Percentiles rank a stretch among this genome's conserved stretches.
phyloP scores from a whole-genome alignment of 2,888 invertebrate species.

The Macrosoma leucophasiata region DNA sequence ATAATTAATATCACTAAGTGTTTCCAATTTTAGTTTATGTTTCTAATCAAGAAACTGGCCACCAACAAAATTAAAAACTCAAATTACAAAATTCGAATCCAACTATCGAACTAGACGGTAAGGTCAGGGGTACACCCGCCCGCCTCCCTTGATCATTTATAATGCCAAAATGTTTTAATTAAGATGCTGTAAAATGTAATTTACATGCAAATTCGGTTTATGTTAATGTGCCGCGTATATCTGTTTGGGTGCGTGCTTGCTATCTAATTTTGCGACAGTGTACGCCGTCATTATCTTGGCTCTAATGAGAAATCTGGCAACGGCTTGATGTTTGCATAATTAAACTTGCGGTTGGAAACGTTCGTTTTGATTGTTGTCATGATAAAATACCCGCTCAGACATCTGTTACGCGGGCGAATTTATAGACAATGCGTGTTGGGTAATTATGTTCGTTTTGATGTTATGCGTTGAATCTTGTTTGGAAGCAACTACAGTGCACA shows the following conservation, averaged over 20 bases:
- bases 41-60: constrained; percentile 7
- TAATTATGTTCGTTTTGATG: no score
- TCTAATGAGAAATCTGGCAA: constrained; percentile 76
- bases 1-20: no score
- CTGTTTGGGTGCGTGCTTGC: constrained; percentile 75
- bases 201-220: constrained; percentile 78
- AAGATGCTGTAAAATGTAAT: constrained; percentile 78
- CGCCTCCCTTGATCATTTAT: constrained; percentile 72
- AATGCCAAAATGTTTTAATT: constrained; percentile 78
- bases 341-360: constrained; percentile 66
- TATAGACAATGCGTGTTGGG: no score
- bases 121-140: constrained; percentile 60
- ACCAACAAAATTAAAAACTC: constrained; percentile 38
- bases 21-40: no score
- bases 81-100: constrained; percentile 52
- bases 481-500: no score
- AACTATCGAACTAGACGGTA: constrained; percentile 43
- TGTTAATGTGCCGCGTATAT: constrained; percentile 76
- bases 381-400: constrained; percentile 64
- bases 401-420: constrained; percentile 36
- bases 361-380: constrained; percentile 68
- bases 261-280: constrained; percentile 76
- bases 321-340: constrained; percentile 76
- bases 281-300: constrained; percentile 75
- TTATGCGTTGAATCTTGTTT: no score